Base-by-base conservation (phyloP, 2,113 vertebrate species). In the Gymnobelideus leadbeateri region DNA sequence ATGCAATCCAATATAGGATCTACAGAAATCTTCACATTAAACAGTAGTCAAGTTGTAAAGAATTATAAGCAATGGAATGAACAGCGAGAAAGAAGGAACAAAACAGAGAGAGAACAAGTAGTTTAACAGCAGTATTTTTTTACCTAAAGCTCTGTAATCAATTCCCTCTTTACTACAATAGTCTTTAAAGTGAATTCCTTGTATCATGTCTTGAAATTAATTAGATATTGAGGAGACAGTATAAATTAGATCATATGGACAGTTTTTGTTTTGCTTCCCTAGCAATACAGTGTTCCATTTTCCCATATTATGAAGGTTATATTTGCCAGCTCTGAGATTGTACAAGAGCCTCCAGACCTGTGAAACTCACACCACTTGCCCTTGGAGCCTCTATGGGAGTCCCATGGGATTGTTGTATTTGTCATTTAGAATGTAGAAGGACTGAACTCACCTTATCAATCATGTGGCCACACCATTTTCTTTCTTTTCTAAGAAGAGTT, bases 191-290 rank as follows among this genome's bases (percentile, higher is more conserved):
- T 46, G 16, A 93, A 37, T 7, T 7, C 24, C 51, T 91, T 43
- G 19, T 49, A 89, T 23, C 43, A 10, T 23, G 46, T 84, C 90
- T 24, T 95, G 0, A 90, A 90, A 12, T 53, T 91, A 52, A 92
- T 11, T 77, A 51, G 43, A 21, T 43, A 7, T 89, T 90, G 51
- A 53, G 52, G 46, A 47, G 11, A 37, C 57, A 16, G 16, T 92
- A 37, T 51, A 68, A 68, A 50, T 51, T 52, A 3, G n/a, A 3
- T 26, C 89, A 89, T 31, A 37, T 52, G 51, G n/a, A 61, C 54
- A 92, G 14, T 26, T 94, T 91, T 91, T 2, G 37, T 96, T 97
- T 91, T 90, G 55, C 46, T 26, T 0, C 51, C 95, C 92, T 94
- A 90, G 12, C 51, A 84, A 68, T 14, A 89, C 25, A 47, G 0